Base-by-base conservation (phyloP, 2,888 invertebrate genomes). In the Archips crataeganus region DNA sequence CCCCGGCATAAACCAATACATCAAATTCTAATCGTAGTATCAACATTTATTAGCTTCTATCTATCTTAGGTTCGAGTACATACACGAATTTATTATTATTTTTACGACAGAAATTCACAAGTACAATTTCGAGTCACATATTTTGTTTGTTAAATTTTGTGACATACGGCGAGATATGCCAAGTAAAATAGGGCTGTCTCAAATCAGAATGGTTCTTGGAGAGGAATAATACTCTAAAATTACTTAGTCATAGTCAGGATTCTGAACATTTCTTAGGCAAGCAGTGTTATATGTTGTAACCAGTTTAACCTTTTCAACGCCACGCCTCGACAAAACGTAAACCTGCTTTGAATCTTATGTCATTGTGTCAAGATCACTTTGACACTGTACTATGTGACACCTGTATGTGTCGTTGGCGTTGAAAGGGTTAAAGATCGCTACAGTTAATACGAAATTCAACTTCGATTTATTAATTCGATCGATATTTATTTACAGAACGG, bases 31-130 rank as follows among this genome's bases (percentile, higher is more conserved):
- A 47, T 23, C 13, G 61, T 67, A n/a, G 32, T 72, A 62, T 62
- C 36, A 32, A 54, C 32, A 62, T 73, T 73, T 49, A 68, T 68
- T 68, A 63, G 63, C 47, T 32, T 68, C 72, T 72, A 72, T 72
- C 72, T 72, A 51, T 54, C 67, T 71, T 71, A 68, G 61, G 61
- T 61, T 60, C 47, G 23, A 66, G n/a, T 32, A 15, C 61, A 57
- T 36, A 45, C 23, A 23, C 34, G 49, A 61, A 61, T 13, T 61
- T 67, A 61, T 34, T 36, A 61, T 32, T 51, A 62, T n/a, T 11
- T 32, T 57, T 34, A 45, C 4, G 42, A n/a, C 39, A 54, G n/a
- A 54, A 61, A 61, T 45, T 54, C 34, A 66, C n/a, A 45, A 54
- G 2, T 54, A 66, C 11, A 66, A 36, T 66, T 71, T 64, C 8